Conservation (phyloP, 1,140 invertebrate species). For the Cotesia glomerata region DNA sequence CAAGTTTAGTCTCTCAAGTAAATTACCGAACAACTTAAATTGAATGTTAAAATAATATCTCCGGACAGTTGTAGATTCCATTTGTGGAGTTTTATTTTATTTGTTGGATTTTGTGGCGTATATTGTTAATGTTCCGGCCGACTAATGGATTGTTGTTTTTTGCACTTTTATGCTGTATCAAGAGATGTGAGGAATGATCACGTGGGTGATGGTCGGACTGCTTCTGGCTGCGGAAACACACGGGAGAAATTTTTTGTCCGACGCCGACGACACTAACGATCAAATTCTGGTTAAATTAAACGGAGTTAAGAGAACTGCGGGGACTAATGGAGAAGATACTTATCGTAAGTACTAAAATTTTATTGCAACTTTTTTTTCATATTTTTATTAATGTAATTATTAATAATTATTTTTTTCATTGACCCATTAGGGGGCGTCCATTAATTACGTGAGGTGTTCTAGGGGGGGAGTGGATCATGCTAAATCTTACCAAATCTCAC, state of each 20-base stretch:
- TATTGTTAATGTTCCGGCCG: no score
- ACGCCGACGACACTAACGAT: conserved; percentile 57
- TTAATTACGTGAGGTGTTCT: no score
- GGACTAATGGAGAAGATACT: conserved; percentile 57
- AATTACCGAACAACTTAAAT: neutral
- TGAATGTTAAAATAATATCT: neutral
- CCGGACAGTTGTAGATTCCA: no score
- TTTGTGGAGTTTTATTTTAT: neutral
- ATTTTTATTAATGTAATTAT: no score
- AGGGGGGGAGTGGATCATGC: no score
- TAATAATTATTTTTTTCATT: no score
- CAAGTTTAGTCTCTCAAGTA: no score
- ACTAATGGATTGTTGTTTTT: neutral
- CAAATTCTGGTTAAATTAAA: conserved; percentile 48
- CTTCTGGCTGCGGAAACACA: conserved; percentile 63
- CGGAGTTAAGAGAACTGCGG: conserved; percentile 37
- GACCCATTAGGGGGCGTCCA: no score
- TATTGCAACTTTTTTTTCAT: neutral
- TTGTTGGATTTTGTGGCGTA: neutral
- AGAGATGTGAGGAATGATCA: conserved; percentile 66
- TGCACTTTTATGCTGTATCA: conserved; percentile 44
- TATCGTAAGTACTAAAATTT: conserved; percentile 54
- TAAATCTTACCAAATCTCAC: no score
- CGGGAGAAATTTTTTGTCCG: conserved; percentile 58
- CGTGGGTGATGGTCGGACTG: conserved; percentile 63